A percentile compares a stretch with the other conserved stretches of the same genome.
phyloP scores from a whole-genome alignment of 2,113 vertebrate genomes.

The Pampusana beccarii region DNA sequence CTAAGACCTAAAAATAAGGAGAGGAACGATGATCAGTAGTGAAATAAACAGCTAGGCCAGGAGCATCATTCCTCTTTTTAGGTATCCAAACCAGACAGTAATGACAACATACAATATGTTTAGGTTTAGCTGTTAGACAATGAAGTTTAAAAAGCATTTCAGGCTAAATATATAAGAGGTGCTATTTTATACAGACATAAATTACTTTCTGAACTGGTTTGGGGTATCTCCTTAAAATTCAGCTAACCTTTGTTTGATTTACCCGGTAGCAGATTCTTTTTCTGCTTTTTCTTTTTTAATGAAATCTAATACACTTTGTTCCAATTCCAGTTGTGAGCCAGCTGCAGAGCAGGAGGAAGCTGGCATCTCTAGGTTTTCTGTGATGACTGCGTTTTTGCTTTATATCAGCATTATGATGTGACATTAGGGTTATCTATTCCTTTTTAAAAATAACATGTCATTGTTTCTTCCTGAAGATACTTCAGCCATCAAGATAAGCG shows the following conservation, averaged over 20 bases:
- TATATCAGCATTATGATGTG: background rate
- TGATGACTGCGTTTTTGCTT: background rate
- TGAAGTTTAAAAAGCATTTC: background rate
- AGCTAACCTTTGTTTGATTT: background rate
- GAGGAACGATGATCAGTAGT: background rate
- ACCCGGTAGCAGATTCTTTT: background rate
- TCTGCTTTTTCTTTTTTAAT: background rate
- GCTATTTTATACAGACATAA: background rate
- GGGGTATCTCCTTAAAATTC: background rate
- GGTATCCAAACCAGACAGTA: background rate
- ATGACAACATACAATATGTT: background rate
- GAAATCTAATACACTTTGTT: background rate
- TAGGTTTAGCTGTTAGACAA: background rate
- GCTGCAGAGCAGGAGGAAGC: background rate
- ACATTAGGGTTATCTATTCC: background rate
- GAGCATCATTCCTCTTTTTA: background rate
- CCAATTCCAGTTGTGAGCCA: background rate
- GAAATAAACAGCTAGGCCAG: background rate
- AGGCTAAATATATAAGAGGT: background rate
- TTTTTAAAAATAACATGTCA: constrained; percentile 43
- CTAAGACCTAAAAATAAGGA: background rate
- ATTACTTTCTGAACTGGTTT: background rate
- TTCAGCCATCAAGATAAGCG: constrained; percentile 85
- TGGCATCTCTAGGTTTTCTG: background rate
- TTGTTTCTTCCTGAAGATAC: constrained; percentile 78